Conservation (phyloP, 2,797 vertebrate genomes). For the Micromesistius poutassou region DNA sequence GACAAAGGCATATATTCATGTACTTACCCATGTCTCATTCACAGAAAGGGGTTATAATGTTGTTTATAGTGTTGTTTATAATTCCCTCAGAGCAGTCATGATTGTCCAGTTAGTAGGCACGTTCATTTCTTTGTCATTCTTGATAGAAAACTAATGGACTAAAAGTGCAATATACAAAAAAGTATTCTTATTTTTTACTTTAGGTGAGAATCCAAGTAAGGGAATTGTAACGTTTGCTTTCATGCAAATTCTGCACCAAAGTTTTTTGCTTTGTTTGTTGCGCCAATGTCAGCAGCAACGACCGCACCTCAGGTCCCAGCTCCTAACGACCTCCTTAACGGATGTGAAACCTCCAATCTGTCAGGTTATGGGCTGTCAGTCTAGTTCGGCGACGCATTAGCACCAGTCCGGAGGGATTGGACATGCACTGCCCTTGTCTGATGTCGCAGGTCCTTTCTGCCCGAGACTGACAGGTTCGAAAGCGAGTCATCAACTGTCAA, state of each 20-base stretch:
- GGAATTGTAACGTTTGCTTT: not conserved
- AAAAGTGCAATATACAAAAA: not conserved
- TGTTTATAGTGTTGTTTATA: not conserved
- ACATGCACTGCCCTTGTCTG: slow-evolving; percentile 33
- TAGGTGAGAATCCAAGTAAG: not conserved
- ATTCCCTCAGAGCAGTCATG: not conserved
- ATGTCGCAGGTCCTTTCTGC: slow-evolving; percentile 6
- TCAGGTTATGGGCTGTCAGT: slow-evolving; percentile 20
- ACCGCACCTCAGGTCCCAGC: not conserved
- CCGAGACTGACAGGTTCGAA: slow-evolving; percentile 35
- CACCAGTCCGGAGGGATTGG: slow-evolving; percentile 16
- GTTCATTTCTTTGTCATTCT: not conserved
- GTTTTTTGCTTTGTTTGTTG: too few species aligned
- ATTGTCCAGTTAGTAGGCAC: not conserved
- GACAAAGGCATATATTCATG: not conserved
- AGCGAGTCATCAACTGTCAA: slow-evolving; percentile 58
- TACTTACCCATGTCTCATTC: not conserved
- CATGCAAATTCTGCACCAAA: too few species aligned
- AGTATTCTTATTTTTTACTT: not conserved
- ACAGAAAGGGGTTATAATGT: not conserved
- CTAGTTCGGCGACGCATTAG: slow-evolving; percentile 20
- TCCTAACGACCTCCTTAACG: not conserved
- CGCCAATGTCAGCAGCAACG: not conserved
- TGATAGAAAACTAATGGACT: not conserved
- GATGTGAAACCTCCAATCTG: slow-evolving; percentile 6